Base-by-base conservation (phyloP, 2,888 invertebrate genomes). In the Spisula subtruncata region DNA sequence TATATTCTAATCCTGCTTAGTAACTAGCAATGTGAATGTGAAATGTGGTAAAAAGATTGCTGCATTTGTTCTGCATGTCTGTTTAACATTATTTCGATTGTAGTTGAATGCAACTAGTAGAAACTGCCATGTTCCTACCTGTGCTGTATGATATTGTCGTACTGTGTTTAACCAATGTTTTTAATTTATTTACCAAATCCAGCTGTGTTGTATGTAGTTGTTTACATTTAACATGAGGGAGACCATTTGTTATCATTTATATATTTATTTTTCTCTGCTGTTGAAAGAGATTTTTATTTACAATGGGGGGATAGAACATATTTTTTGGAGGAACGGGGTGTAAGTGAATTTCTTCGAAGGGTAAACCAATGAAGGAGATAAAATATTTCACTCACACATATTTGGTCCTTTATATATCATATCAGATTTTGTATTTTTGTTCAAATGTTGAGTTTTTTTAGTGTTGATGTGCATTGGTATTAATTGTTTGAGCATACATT, bases 231-330 rank as follows among this genome's bases (percentile, higher is more conserved):
- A 48, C 18, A 51, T 75, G 75, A 75, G 75, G 75, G 75, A 75
- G 75, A 75, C 75, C 75, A 75, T 75, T 75, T 71, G n/a, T 75
- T 75, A 60, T 25, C 71, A 66, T 56, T 66, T 32, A 20, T 51
- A 1, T n/a, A n/a, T n/a, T n/a, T n/a, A n/a, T 20, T 46, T 84
- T 41, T 46, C 41, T 41, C 2, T n/a, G 46, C 25, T 56, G 25
- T 48, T 79, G 32, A 25, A 4, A 75, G 35, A 25, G 71, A 56
- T 29, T 48, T 35, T 83, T 35, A 48, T 25, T 66, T 25, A 25
- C 60, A 10, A 66, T 1, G n/a, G 18, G 56, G 20, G 18, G 20
- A n/a, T n/a, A n/a, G n/a, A n/a, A n/a, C n/a, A n/a, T n/a, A n/a
- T n/a, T n/a, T n/a, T n/a, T n/a, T n/a, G 56, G 41, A 8, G 41